A percentile compares a stretch with the other conserved stretches of the same genome.
Conservation (phyloP, 2,113 vertebrate species). For the Pelmatolapia mariae region DNA sequence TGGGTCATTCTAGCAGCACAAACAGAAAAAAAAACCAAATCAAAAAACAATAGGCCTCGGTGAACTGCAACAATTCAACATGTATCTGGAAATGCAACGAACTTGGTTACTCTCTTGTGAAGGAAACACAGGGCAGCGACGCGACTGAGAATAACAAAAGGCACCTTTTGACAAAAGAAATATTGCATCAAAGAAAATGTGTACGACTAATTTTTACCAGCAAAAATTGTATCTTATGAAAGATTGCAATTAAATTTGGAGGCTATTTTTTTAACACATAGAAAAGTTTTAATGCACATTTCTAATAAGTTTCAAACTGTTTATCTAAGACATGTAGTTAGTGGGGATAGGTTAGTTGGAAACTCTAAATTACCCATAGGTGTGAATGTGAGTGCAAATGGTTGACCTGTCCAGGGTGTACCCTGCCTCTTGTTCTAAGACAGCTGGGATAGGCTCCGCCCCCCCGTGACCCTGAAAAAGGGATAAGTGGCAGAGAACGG, state of each 20-base stretch:
- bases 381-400: background rate
- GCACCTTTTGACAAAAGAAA: background rate
- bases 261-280: background rate
- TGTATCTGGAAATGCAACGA: background rate
- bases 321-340: background rate
- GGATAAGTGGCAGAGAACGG: background rate
- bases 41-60: background rate
- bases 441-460: background rate
- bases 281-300: background rate
- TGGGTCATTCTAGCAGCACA: background rate
- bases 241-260: accelerated
- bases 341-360: background rate
- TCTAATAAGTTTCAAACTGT: background rate
- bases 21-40: background rate
- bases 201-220: accelerated
- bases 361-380: background rate
- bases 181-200: background rate
- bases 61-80: background rate
- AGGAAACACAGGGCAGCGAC: background rate
- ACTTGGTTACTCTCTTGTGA: background rate
- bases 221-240: background rate
- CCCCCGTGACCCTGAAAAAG: background rate
- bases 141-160: accelerated
- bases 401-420: background rate
- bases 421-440: background rate